These are phyloP conservation scores for Scotopteryx bipunctaria DNA, from an alignment of 2,888 invertebrate species.

Conservation along the genomic window DNA sequence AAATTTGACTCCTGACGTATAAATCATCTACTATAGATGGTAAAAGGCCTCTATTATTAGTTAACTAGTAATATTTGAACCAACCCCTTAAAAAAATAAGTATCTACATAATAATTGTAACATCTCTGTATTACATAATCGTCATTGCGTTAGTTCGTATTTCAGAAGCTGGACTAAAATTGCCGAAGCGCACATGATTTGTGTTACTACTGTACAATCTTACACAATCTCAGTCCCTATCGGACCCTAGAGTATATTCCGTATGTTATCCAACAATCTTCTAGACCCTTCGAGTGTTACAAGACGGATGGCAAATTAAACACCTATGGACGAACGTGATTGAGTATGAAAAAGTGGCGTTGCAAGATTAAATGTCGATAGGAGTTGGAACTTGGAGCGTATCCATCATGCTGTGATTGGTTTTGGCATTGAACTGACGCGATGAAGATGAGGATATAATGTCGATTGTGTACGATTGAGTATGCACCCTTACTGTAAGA, in stretches of 20 bases:
- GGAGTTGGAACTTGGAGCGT: slow-evolving; percentile 29
- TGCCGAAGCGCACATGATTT: no score
- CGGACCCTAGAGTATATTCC: slow-evolving; percentile 18
- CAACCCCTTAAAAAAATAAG: no score
- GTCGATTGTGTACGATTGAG: slow-evolving; percentile 3
- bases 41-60: no score
- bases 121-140: no score
- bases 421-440: slow-evolving; percentile 23
- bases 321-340: slow-evolving; percentile 63
- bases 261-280: slow-evolving; percentile 40
- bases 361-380: slow-evolving; percentile 62
- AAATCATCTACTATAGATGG: no score
- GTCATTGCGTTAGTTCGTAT: no score
- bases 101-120: no score
- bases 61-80: no score
- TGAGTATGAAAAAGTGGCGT: slow-evolving; percentile 76
- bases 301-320: slow-evolving; percentile 77
- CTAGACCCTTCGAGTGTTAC: slow-evolving; percentile 54
- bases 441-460: slow-evolving; percentile 16
- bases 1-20: no score
- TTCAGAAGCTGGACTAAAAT: no score
- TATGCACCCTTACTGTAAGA: not conserved
- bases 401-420: slow-evolving; percentile 48
- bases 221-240: slow-evolving; percentile 1
- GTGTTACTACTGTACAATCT: no score